Evolutionary conservation across 2,113 vertebrate species (phyloP), one percentile per base, ranked within the genome.

Genomic region (Cyanoramphus novaezelandiae): DNA sequence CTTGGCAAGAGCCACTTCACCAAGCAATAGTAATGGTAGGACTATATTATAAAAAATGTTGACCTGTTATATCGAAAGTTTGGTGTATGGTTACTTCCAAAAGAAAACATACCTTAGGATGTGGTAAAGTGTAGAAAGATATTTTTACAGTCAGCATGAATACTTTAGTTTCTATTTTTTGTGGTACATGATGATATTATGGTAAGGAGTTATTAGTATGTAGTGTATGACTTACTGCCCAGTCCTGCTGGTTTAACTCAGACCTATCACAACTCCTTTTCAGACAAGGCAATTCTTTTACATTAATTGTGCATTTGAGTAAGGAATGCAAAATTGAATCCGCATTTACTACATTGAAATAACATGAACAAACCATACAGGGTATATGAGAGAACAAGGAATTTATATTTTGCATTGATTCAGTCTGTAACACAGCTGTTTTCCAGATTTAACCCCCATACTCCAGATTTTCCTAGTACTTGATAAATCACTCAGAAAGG

Each of bases 71-170:
- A n/a, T 52, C 47, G 63, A n/a, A 77, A 78, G 52, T 77, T 76
- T 5, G 4, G 43, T 82, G 37, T 77, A 50, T 41, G 4, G 4
- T 85, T 94, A 86, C 71, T 91, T 91, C 85, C 90, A 81, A 90
- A 96, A 90, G 91, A 93, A 96, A 97, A 95, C 85, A 94, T 77
- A 74, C 63, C 63, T 77, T 88, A 82, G 87, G 67, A 96, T 93
- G 92, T 91, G 93, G 92, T 93, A 64, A 93, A 93, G 63, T 74
- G 75, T 63, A 86, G 82, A 91, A 92, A 92, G 67, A 86, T 76
- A 52, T 91, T 94, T 93, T 91, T 89, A 89, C 44, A 74, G 37
- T 88, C 49, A 59, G 15, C 15, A 3, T 74, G 87, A 92, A 77
- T 88, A 94, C 77, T 94, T 91, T n/a, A 70, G 71, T 82, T 89